A percentile compares a stretch with the other conserved stretches of the same genome.
Conservation (phyloP, 35 echinoderm and acorn worm species). For the Heliocidaris erythrogramma region DNA sequence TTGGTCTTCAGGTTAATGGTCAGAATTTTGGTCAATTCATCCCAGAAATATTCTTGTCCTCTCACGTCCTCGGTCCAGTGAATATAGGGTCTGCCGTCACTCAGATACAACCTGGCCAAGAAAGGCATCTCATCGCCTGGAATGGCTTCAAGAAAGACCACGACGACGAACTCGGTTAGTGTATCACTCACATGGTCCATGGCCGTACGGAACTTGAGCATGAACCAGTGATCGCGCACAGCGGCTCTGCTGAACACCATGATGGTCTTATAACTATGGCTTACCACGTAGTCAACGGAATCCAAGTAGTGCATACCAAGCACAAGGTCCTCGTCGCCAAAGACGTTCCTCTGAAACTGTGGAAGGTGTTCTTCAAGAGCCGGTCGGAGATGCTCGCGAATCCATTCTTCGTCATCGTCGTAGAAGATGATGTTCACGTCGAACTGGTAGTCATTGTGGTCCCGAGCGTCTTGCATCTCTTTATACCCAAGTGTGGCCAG, state of each 20-base stretch:
- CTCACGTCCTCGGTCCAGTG: neutral
- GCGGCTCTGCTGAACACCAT: neutral
- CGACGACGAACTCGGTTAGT: neutral
- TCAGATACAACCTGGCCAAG: neutral
- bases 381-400: neutral
- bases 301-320: neutral
- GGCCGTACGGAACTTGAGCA: neutral
- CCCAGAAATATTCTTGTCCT: neutral
- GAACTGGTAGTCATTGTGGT: neutral
- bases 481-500: neutral
- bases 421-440: neutral
- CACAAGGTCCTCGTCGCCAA: neutral
- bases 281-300: neutral
- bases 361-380: neutral
- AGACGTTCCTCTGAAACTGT: neutral
- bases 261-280: neutral
- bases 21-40: neutral
- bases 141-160: neutral
- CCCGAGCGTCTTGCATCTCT: neutral
- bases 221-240: neutral
- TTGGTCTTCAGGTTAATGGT: neutral
- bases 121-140: neutral
- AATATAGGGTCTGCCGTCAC: neutral
- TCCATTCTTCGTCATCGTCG: constrained; percentile 20
- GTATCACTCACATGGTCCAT: neutral